These are phyloP conservation scores for Conops quadrifasciatus DNA, from an alignment of 2,888 invertebrate species.

Conservation along the genomic window DNA sequence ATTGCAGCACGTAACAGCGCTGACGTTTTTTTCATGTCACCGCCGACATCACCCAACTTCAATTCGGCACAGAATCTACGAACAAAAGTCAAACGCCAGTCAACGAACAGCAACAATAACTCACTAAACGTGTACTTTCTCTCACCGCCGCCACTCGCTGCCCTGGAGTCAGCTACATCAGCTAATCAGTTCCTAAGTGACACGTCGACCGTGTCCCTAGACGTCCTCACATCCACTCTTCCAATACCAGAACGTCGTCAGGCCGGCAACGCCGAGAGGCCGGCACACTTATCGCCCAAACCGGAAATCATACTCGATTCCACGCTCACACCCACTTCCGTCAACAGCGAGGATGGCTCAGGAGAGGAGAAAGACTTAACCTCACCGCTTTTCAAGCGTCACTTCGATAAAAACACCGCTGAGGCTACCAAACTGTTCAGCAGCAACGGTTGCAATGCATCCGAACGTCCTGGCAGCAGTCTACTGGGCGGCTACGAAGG, in stretches of 20 bases:
- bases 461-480: slow-evolving; percentile 52
- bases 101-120: slow-evolving; percentile 39
- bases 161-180: slow-evolving; percentile 41
- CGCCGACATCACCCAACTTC: slow-evolving; percentile 61
- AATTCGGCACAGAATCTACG: slow-evolving; percentile 51
- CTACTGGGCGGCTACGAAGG: slow-evolving; percentile 57
- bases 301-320: slow-evolving; percentile 65
- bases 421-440: not conserved
- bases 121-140: slow-evolving; percentile 63
- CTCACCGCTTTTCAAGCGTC: slow-evolving; percentile 55
- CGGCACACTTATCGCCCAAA: slow-evolving; percentile 59
- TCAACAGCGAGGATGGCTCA: slow-evolving; percentile 47
- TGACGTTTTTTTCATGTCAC: slow-evolving; percentile 59
- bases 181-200: slow-evolving; percentile 56
- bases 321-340: slow-evolving; percentile 60
- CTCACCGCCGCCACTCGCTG: slow-evolving; percentile 58
- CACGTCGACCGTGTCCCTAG: slow-evolving; percentile 63
- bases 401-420: slow-evolving; percentile 43
- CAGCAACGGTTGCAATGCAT: slow-evolving; percentile 1
- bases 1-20: slow-evolving; percentile 53
- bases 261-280: slow-evolving; percentile 37
- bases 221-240: slow-evolving; percentile 55
- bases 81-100: slow-evolving; percentile 33
- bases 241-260: slow-evolving; percentile 41
- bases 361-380: slow-evolving; percentile 57